A percentile compares a stretch with the other conserved stretches of the same genome.
Conservation (phyloP, 2,113 vertebrate genomes). For the Apodemus speciosus region DNA sequence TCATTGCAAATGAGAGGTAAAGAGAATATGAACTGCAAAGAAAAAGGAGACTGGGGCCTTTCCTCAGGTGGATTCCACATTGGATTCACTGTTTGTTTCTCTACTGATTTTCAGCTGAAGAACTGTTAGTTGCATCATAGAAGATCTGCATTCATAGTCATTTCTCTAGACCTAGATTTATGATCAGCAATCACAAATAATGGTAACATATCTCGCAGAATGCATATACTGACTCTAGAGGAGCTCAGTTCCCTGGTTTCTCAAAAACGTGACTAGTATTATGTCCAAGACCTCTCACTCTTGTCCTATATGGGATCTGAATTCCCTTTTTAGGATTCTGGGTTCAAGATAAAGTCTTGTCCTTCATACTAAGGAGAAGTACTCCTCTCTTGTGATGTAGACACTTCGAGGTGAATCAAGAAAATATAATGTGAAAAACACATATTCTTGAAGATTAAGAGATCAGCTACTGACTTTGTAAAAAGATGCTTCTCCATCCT, state of each 20-base stretch:
- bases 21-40: not conserved
- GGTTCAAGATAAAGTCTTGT: not conserved
- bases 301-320: not conserved
- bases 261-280: not conserved
- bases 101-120: not conserved
- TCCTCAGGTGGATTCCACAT: not conserved
- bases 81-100: not conserved
- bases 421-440: not conserved
- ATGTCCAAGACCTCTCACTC: no score
- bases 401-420: not conserved
- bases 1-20: not conserved
- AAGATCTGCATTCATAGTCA: not conserved
- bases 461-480: no score
- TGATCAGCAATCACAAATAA: not conserved
- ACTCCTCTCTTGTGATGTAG: not conserved
- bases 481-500: fast-evolving
- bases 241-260: not conserved
- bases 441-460: not conserved
- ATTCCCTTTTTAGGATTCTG: not conserved
- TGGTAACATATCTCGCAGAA: no score
- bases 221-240: not conserved
- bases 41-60: not conserved
- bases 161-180: not conserved
- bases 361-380: not conserved
- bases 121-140: not conserved